Evolutionary conservation across 1,140 invertebrate genomes (phyloP).

Genomic region (Ceratina japonica): DNA sequence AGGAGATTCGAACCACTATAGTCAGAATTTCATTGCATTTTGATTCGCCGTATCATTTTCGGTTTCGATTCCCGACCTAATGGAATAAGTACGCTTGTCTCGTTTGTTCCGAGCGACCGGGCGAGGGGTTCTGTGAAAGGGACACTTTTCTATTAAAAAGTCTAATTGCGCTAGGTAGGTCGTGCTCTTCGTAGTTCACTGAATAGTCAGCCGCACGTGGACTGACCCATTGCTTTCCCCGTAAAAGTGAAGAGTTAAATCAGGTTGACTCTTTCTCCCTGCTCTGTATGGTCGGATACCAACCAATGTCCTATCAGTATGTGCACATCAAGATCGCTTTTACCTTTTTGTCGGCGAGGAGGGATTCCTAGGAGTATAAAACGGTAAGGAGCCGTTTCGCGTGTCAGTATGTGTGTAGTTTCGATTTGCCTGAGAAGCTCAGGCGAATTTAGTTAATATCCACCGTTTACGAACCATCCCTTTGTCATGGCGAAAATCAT

Average conservation of each 20-base stretch:
- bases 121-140: neutral
- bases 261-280: slow-evolving; percentile 72
- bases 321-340: slow-evolving; percentile 68
- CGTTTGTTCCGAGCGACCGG: neutral
- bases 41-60: neutral
- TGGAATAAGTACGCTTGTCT: too few relatives aligned
- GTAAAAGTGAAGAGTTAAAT: slow-evolving; percentile 71
- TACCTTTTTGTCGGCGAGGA: slow-evolving; percentile 70
- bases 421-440: slow-evolving; percentile 35
- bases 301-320: slow-evolving; percentile 72
- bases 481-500: slow-evolving; percentile 31
- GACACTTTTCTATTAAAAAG: slow-evolving; percentile 41
- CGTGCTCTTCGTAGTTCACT: slow-evolving; percentile 43
- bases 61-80: neutral
- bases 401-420: slow-evolving; percentile 57
- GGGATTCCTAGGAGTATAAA: slow-evolving; percentile 74
- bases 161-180: slow-evolving; percentile 53
- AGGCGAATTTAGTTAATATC: neutral
- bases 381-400: slow-evolving; percentile 65
- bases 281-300: slow-evolving; percentile 69
- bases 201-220: slow-evolving; percentile 45
- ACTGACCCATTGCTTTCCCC: slow-evolving; percentile 66
- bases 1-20: too few relatives aligned
- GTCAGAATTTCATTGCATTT: neutral
- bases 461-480: neutral